A percentile compares a stretch with the other conserved stretches of the same genome.
These are phyloP conservation scores for Cerastoderma edule DNA, from an alignment of 2,888 invertebrate genomes.

Conservation along the genomic window DNA sequence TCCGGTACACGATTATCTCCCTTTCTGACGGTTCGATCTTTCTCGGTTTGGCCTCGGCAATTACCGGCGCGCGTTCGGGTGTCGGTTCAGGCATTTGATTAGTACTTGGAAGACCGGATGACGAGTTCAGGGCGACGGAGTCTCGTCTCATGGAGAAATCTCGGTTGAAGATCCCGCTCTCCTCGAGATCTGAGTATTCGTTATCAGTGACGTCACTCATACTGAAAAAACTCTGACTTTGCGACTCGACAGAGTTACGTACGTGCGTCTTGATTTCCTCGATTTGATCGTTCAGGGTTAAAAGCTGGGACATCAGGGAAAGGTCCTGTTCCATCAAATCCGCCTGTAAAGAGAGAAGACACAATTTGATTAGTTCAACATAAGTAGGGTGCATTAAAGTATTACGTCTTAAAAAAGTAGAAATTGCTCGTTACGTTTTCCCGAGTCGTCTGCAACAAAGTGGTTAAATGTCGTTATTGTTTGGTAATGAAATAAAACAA, in stretches of 20 bases:
- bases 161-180: constrained; percentile 30
- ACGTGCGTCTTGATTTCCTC: constrained; percentile 75
- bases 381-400: too few species aligned
- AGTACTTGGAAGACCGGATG: not conserved
- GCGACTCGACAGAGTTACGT: constrained; percentile 10
- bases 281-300: constrained; percentile 81
- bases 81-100: not conserved
- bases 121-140: not conserved
- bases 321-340: constrained; percentile 81
- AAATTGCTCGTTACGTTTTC: too few species aligned
- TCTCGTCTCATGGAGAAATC: constrained; percentile 16
- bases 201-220: constrained; percentile 38
- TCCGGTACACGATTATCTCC: constrained; percentile 48
- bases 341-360: constrained; percentile 67
- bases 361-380: too few species aligned
- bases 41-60: constrained; percentile 20
- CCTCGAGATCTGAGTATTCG: constrained; percentile 44
- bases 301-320: constrained; percentile 78
- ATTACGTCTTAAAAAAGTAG: too few species aligned
- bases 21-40: constrained; percentile 37
- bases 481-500: too few species aligned
- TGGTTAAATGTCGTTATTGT: too few species aligned
- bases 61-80: not conserved
- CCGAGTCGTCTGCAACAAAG: too few species aligned
- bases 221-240: constrained; percentile 40